Base-by-base conservation (phyloP, 2,113 vertebrate genomes). In the Elgaria multicarinata region DNA sequence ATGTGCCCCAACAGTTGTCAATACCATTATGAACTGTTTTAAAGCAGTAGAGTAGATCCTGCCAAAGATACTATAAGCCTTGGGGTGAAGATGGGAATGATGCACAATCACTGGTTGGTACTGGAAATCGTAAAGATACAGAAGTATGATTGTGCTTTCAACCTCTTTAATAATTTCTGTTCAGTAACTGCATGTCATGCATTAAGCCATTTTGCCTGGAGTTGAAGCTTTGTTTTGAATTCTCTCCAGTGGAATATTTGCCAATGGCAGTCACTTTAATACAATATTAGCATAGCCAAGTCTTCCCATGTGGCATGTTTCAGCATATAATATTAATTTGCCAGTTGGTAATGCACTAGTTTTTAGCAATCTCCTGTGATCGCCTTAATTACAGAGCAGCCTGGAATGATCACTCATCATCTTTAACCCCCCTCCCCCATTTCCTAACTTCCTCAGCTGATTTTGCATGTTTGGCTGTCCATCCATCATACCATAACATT, bases 291-390 rank as follows among this genome's bases (percentile, higher is more conserved):
- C 94, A 97, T 91, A 95, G 31, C 87, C 88, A 96, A 94, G 95
- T 93, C 88, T 92, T 97, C 96, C 95, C 96, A 95, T 91, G 95
- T 94, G 96, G 86, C 85, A 92, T 94, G 89, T 96, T 96, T 96
- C 90, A 94, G 89, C 87, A 94, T 93, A 96, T 92, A 89, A 95
- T 94, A 95, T 96, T 96, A 96, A 97, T 96, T 97, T 93, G 90
- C 89, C 64, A 90, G 92, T 93, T 95, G 93, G 92, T 93, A 94
- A 95, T 94, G 91, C 90, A 96, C 90, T 95, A 93, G 94, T 93
- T 96, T n/a, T 96, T 94, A 95, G 87, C 79, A 88, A 91, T 95
- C 92, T 94, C 92, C 50, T 96, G 77, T 93, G 93, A 96, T 95
- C 94, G 93, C 85, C 91, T 93, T 97, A 95, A 97, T 97, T 97